These are phyloP conservation scores for Apodemus speciosus DNA, from an alignment of 2,113 vertebrate genomes.

Conservation along the genomic window DNA sequence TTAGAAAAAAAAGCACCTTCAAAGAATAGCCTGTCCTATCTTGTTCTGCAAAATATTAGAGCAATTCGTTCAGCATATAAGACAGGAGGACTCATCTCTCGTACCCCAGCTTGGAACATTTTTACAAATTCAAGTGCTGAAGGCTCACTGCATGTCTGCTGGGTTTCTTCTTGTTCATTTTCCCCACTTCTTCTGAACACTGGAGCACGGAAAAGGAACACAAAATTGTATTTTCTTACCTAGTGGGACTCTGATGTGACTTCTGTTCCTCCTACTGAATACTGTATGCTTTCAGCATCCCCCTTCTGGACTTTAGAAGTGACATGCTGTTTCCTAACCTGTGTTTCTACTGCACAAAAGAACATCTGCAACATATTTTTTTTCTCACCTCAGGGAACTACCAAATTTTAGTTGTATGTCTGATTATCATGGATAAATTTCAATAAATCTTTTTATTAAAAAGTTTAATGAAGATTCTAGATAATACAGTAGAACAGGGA, in stretches of 20 bases:
- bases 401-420: conserved; percentile 89
- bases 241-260: conserved; percentile 84
- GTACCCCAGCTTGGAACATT: conserved; percentile 78
- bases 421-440: conserved; percentile 92
- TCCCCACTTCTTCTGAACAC: conserved; percentile 80
- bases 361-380: conserved; percentile 81
- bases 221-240: conserved; percentile 89
- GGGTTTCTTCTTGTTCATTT: conserved; percentile 67
- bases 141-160: conserved; percentile 79
- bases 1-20: conserved; percentile 78
- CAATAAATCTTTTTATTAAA: conserved; percentile 92
- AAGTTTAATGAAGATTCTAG: not conserved
- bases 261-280: conserved; percentile 83
- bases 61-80: conserved; percentile 76
- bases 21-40: conserved; percentile 85
- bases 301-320: conserved; percentile 83
- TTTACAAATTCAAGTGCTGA: conserved; percentile 77
- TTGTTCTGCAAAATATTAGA: conserved; percentile 85
- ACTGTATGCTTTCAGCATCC: conserved; percentile 85
- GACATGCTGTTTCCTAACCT: conserved; percentile 80
- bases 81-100: conserved; percentile 80
- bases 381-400: conserved; percentile 83
- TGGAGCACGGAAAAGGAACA: conserved; percentile 83
- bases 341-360: conserved; percentile 86
- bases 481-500: conserved; percentile 57